Percentiles rank a stretch among this genome's conserved stretches.
Evolutionary conservation across 2,888 invertebrate genomes (phyloP).

Genomic region (Eupithecia subumbrata): DNA sequence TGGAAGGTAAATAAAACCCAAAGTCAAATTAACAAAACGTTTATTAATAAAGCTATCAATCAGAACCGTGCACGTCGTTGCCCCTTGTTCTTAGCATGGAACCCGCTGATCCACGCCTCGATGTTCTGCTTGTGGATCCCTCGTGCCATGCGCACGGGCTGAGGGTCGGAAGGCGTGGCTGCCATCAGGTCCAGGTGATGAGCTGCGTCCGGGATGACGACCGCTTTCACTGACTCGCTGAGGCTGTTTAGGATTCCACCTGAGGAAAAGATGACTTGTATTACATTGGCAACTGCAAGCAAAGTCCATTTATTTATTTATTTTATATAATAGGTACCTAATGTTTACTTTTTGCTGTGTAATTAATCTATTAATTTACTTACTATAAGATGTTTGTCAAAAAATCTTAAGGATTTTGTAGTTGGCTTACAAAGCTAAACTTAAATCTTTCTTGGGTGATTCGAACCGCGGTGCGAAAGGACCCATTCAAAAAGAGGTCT

Average conservation of each 20-base stretch:
- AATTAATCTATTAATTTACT: too few species aligned
- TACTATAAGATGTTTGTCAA: too few species aligned
- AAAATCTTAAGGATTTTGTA: too few species aligned
- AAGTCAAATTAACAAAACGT: constrained; percentile 1
- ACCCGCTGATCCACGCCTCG: constrained; percentile 82
- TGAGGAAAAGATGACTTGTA: constrained; percentile 39
- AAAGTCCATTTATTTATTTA: too few species aligned
- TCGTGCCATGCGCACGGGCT: constrained; percentile 86
- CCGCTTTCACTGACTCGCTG: constrained; percentile 86
- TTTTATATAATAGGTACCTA: too few species aligned
- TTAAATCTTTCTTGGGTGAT: too few species aligned
- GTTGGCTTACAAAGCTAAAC: too few species aligned
- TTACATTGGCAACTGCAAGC: too few species aligned
- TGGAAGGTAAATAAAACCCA: background rate
- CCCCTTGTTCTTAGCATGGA: constrained; percentile 24
- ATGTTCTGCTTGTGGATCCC: constrained; percentile 86
- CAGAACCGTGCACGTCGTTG: constrained; percentile 5
- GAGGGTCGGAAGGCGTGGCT: constrained; percentile 85
- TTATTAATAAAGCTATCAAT: constrained; percentile 4
- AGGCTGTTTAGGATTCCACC: constrained; percentile 88
- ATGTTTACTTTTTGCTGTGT: too few species aligned
- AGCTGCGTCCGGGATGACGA: constrained; percentile 92
- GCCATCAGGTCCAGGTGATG: constrained; percentile 93
- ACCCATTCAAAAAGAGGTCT: too few species aligned
- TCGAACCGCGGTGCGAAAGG: too few species aligned